Evolutionary conservation across 2,113 vertebrate species (phyloP).

Genomic region (Paratilapia polleni): DNA sequence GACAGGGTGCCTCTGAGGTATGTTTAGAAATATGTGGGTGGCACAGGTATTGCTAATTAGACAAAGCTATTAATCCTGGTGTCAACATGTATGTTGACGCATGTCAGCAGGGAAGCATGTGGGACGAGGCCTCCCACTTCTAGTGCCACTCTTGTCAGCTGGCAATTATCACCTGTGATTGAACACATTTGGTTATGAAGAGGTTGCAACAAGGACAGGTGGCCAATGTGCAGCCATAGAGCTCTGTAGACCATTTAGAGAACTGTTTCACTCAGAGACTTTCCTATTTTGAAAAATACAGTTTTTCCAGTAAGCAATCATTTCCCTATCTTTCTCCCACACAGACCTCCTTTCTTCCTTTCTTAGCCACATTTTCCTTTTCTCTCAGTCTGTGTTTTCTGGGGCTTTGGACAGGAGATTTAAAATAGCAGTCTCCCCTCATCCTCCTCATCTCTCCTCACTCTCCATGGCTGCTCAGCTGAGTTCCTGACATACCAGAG

Average conservation of each 20-base stretch:
- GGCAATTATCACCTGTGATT: constrained; percentile 66
- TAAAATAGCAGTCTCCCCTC: constrained; percentile 50
- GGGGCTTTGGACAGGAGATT: constrained; percentile 21
- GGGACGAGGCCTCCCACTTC: constrained; percentile 34
- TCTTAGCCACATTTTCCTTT: constrained; percentile 16
- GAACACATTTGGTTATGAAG: constrained; percentile 23
- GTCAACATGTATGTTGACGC: constrained; percentile 56
- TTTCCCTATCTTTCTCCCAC: neutral
- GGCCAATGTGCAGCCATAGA: neutral
- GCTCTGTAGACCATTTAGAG: neutral
- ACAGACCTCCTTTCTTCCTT: constrained; percentile 3
- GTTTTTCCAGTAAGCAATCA: neutral
- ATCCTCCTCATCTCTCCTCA: constrained; percentile 40
- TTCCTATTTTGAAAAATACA: neutral
- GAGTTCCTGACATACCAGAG: constrained; percentile 83
- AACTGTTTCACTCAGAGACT: neutral
- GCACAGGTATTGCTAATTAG: constrained; percentile 60
- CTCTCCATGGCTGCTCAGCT: constrained; percentile 35
- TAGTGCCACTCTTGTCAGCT: constrained; percentile 47
- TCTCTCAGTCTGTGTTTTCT: constrained; percentile 21
- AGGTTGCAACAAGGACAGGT: neutral
- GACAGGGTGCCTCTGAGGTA: constrained; percentile 42
- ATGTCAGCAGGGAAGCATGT: constrained; percentile 54
- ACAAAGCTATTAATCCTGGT: constrained; percentile 53
- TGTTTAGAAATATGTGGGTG: constrained; percentile 70